Conservation (phyloP, 2,888 invertebrate species). For the Ecdyonurus torrentis region DNA sequence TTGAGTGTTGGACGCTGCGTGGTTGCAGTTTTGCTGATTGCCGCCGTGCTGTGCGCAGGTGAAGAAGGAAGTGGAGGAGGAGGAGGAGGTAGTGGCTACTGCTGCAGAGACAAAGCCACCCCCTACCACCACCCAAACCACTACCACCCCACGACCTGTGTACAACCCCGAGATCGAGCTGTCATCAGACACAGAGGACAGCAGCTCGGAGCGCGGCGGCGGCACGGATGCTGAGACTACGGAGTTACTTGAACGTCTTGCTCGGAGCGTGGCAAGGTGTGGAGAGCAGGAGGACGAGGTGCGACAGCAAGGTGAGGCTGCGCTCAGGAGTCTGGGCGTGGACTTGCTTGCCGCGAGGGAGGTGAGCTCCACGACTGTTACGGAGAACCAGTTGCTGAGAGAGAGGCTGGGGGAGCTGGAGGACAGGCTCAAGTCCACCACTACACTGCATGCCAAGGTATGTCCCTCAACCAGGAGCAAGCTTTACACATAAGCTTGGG, state of each 20-base stretch:
- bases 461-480: too few relatives aligned
- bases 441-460: neutral
- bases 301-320: neutral
- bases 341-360: neutral
- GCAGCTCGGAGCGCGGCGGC: slow-evolving; percentile 8
- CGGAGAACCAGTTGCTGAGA: neutral
- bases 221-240: neutral
- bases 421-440: neutral
- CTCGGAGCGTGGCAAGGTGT: neutral
- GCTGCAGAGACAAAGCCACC: neutral
- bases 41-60: neutral
- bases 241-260: neutral
- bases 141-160: slow-evolving; percentile 6
- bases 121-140: slow-evolving; percentile 9
- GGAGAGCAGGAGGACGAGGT: neutral
- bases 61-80: neutral
- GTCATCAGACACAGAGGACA: slow-evolving; percentile 55
- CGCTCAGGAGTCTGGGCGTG: neutral
- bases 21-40: neutral
- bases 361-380: neutral
- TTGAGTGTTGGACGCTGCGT: neutral
- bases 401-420: neutral
- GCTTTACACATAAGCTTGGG: too few relatives aligned
- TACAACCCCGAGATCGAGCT: slow-evolving; percentile 44
- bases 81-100: neutral